These are phyloP conservation scores for Eurystomus glaucurus DNA, from an alignment of 2,797 vertebrate genomes.

Conservation along the genomic window DNA sequence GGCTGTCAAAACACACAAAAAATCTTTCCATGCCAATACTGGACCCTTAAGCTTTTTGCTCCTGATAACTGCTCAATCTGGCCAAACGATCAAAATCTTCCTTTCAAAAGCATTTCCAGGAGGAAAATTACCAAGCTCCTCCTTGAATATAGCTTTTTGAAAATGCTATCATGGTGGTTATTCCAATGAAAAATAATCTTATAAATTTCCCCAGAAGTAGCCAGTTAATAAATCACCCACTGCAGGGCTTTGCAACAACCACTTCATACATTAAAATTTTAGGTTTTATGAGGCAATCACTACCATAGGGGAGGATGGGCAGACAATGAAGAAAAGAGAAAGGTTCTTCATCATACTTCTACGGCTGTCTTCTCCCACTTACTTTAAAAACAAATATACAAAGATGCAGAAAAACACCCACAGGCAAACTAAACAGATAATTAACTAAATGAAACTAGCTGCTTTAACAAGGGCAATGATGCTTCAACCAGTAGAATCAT, in stretches of 20 bases:
- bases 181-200: not conserved
- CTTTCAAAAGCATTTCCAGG: not conserved
- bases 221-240: not conserved
- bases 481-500: not conserved
- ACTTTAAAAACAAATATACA: not conserved
- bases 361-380: accelerated
- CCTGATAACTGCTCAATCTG: not conserved
- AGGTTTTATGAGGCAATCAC: not conserved
- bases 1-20: not conserved
- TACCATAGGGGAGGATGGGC: not conserved
- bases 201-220: not conserved
- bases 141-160: not conserved
- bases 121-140: not conserved
- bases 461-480: not conserved
- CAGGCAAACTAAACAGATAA: not conserved
- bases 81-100: not conserved
- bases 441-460: not conserved
- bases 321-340: not conserved
- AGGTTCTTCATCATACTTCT: not conserved
- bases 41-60: not conserved
- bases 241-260: not conserved
- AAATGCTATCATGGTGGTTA: not conserved
- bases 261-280: not conserved
- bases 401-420: not conserved
- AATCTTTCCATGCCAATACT: not conserved